Conservation (phyloP, 2,113 vertebrate species). For the Sphyrna mokarran region DNA sequence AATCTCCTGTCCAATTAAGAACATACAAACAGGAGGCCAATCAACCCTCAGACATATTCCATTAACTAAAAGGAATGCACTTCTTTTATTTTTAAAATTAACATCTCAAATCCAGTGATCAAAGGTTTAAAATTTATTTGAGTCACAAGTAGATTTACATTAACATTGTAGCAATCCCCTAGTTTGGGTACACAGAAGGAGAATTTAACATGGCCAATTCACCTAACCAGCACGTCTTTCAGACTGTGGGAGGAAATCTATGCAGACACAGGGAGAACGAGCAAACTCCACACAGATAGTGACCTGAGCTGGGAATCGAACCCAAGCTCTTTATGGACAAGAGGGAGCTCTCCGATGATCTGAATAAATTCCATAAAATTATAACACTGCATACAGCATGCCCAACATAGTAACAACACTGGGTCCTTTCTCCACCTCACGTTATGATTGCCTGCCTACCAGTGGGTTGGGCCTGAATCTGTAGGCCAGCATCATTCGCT, state of each 20-base stretch:
- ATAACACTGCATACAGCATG: neutral
- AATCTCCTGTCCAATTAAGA: neutral
- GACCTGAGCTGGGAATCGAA: no score
- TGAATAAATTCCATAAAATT: neutral
- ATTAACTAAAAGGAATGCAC: neutral
- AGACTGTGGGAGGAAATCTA: no score
- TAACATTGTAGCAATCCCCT: no score
- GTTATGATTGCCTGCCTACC: slow-evolving; percentile 54
- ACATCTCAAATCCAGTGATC: neutral
- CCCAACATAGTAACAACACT: neutral
- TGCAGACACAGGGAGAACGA: no score
- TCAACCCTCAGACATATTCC: neutral
- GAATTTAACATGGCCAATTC: no score
- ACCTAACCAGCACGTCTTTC: no score
- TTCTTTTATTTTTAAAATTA: neutral
- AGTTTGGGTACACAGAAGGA: no score
- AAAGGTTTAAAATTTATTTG: no score
- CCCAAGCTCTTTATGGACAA: neutral
- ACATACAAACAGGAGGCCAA: neutral
- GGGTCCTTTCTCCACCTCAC: neutral
- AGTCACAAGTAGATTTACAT: no score
- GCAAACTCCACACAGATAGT: no score
- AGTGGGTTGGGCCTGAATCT: slow-evolving; percentile 91
- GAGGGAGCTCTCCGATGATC: neutral
- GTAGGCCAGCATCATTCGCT: slow-evolving; percentile 96